A percentile compares a stretch with the other conserved stretches of the same genome.
phyloP scores from a whole-genome alignment of 2,797 vertebrate genomes.

The Pteronotus mesoamericanus region DNA sequence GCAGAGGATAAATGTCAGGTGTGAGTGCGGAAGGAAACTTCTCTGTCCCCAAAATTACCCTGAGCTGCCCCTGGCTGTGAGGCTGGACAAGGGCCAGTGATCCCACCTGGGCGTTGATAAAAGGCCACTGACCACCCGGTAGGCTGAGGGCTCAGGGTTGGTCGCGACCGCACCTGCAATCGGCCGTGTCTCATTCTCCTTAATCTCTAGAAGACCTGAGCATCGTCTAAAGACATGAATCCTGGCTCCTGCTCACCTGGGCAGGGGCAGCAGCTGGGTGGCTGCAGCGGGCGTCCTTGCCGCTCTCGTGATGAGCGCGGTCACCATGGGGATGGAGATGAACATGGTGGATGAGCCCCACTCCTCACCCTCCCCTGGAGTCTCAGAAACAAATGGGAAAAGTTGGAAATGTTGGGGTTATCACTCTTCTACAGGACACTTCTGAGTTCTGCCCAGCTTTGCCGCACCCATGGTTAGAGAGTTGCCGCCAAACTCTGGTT shows the following conservation, averaged over 20 bases:
- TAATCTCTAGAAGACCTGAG: neutral
- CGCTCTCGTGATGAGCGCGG: neutral
- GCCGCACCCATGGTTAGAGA: neutral
- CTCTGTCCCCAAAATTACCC: neutral
- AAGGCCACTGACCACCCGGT: neutral
- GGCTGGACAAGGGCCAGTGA: neutral
- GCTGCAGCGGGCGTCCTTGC: fast-evolving
- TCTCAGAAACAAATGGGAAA: neutral
- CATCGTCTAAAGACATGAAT: neutral
- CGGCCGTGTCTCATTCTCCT: fast-evolving
- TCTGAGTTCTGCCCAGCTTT: neutral
- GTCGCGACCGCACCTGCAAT: neutral
- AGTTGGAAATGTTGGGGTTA: fast-evolving
- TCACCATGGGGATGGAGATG: neutral
- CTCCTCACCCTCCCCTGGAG: neutral
- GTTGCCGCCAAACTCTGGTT: neutral
- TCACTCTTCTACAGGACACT: neutral
- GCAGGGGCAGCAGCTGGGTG: fast-evolving
- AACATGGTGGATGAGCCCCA: fast-evolving
- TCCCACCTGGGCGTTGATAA: fast-evolving
- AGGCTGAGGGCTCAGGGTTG: fast-evolving
- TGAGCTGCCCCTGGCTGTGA: neutral
- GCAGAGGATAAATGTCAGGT: neutral
- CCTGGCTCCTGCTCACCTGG: neutral
- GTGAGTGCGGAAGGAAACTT: fast-evolving